Evolutionary conservation across 92 coral and sea anemone species (phyloP).

Genomic region (Heliopora coerulea): DNA sequence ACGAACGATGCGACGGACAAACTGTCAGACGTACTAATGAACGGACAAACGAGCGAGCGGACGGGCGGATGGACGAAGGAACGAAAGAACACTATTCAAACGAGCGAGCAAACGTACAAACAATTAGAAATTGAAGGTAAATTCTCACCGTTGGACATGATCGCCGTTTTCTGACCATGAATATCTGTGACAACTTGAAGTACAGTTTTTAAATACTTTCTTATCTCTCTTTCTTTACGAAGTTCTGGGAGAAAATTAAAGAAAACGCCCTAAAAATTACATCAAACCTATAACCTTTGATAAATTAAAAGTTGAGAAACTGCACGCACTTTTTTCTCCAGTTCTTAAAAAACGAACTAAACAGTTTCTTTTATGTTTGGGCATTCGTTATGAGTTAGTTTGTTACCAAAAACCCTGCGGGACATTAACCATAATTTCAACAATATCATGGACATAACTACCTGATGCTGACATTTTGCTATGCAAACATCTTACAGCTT

Average conservation of each 20-base stretch:
- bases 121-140: background rate
- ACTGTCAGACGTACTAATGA: no score
- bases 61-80: constrained; percentile 12
- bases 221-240: constrained; percentile 19
- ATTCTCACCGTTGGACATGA: constrained; percentile 9
- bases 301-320: no score
- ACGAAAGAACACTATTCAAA: background rate
- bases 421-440: no score
- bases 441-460: no score
- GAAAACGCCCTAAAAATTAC: no score
- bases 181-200: constrained; percentile 40
- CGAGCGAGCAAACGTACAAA: background rate
- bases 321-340: no score
- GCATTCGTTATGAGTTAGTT: no score
- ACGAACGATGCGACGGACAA: no score
- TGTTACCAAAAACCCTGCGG: no score
- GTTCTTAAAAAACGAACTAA: no score
- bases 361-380: no score
- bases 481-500: background rate
- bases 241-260: constrained; percentile 3
- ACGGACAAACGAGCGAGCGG: constrained; percentile 4
- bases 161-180: constrained; percentile 15
- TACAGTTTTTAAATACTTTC: constrained; percentile 31
- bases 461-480: background rate
- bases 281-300: no score